These are phyloP conservation scores for Dryoscopus gambensis DNA, from an alignment of 2,113 vertebrate genomes.

Conservation along the genomic window DNA sequence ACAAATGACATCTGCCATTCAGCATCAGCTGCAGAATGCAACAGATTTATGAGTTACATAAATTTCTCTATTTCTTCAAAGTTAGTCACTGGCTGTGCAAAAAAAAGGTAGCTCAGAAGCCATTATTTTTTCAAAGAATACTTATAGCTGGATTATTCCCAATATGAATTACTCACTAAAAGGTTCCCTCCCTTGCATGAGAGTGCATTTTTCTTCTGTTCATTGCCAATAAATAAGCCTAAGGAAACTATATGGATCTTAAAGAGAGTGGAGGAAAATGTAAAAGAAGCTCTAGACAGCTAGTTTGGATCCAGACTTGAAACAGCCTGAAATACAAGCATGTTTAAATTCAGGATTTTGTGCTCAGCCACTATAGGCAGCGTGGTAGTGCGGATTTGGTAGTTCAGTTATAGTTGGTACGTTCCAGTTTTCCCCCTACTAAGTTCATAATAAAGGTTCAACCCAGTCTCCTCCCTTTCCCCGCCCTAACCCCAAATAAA, in stretches of 20 bases:
- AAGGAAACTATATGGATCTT: not conserved
- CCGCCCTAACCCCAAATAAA: too few species aligned
- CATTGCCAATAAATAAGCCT: not conserved
- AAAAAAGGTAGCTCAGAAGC: conserved; percentile 16
- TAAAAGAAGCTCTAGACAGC: not conserved
- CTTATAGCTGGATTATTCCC: conserved; percentile 20
- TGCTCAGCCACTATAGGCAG: not conserved
- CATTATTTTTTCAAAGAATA: conserved; percentile 17
- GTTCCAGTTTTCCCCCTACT: too few species aligned
- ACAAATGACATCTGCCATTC: not conserved
- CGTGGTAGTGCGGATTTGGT: too few species aligned
- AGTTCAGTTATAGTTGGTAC: too few species aligned
- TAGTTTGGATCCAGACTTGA: not conserved
- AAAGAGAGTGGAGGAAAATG: not conserved
- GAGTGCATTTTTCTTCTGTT: not conserved
- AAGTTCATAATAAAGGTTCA: too few species aligned
- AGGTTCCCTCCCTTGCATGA: not conserved
- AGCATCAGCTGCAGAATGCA: not conserved
- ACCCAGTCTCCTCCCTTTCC: too few species aligned
- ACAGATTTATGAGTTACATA: not conserved
- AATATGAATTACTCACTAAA: conserved; percentile 21
- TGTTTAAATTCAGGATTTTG: not conserved
- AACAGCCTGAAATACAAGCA: not conserved
- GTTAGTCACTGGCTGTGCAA: not conserved
- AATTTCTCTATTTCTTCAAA: conserved; percentile 1